Evolutionary conservation across 2,797 vertebrate species (phyloP), one percentile per base, ranked within the genome.

Genomic region (Valencia hispanica): DNA sequence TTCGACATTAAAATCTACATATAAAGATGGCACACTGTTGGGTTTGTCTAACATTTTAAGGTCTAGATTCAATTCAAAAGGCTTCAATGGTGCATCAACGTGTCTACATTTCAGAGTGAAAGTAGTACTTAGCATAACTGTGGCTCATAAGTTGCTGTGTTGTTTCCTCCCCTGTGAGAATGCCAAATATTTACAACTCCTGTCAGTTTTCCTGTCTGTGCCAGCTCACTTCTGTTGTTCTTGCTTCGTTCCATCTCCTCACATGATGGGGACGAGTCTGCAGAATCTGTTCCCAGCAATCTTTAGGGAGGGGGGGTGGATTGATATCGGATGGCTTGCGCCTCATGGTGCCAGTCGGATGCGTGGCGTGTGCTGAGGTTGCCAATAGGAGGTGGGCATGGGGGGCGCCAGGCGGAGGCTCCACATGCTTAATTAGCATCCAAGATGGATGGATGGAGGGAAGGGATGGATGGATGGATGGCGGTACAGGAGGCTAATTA

Each of bases 231-330:
- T 73, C 77, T 72, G 43, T 74, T 71, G 55, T 48, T 59, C 71
- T 32, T 50, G 0, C 68, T 81, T 77, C 51, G 17, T 47, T 77
- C 53, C 59, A 36, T 59, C 68, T 82, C 88, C 68, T 80, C 88
- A 94, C 94, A 94, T 93, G 90, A 90, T 88, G 90, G 94, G 94
- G 94, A 94, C 96, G 96, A 96, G n/a, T 43, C 95, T 93, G 95
- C 95, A 94, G 94, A 95, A 96, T 94, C 94, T 95, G 94, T 96
- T 96, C 96, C 95, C 93, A 88, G 92, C 94, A 95, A 95, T 96
- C 94, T 95, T 57, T 27, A 87, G 93, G 92, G 53, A 4, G 17
- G 43, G 41, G 17, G n/a, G 90, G 27, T 22, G 65, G 71, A 39
- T 95, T 94, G 95, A 92, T 89, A n/a, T 87, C 83, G 83, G 93